Base-by-base conservation (phyloP, 2,888 invertebrate genomes). In the Lycophotia porphyrea region DNA sequence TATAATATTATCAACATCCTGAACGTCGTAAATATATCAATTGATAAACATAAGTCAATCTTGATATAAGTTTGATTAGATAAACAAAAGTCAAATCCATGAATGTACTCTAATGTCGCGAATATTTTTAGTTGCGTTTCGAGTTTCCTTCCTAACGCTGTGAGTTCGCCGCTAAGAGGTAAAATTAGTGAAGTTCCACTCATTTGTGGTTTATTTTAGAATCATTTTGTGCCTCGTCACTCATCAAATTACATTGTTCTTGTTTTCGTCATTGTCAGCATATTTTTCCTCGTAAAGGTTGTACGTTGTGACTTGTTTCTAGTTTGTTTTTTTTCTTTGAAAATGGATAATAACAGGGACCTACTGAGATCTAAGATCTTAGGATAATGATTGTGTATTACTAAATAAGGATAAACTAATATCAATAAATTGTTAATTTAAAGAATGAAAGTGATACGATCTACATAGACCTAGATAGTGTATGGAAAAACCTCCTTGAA, bases 61-160 rank as follows among this genome's bases (percentile, higher is more conserved):
- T 91, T 92, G 92, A 93, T 92, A 90, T 89, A 80, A 75, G 71
- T 79, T 86, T 87, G 93, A 93, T 93, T 90, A 91, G 91, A 90
- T 90, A 80, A 71, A 67, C 65, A 18, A 34, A 80, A 69, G 80
- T 78, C n/a, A 78, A 74, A 80, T 86, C 78, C 86, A 79, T 80
- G 70, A 84, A 71, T 55, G 67, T 70, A 61, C 74, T 70, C 71
- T 68, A 82, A 81, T 78, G 82, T 84, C 78, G 86, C 84, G 72
- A 85, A 84, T 82, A 69, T 69, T 79, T 81, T 80, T 68, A 84
- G 84, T 84, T 42, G 64, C 13, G 64, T 65, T 70, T 31, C 11
- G 24, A 58, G 60, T 61, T 60, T 74, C 55, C 58, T 65, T 44
- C 61, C 9, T 63, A 27, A 31, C 68, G 31, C 60, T 39, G 74